Percentiles rank a stretch among this genome's conserved stretches.
phyloP scores from a whole-genome alignment of 2,888 invertebrate genomes.

The Timema podura region DNA sequence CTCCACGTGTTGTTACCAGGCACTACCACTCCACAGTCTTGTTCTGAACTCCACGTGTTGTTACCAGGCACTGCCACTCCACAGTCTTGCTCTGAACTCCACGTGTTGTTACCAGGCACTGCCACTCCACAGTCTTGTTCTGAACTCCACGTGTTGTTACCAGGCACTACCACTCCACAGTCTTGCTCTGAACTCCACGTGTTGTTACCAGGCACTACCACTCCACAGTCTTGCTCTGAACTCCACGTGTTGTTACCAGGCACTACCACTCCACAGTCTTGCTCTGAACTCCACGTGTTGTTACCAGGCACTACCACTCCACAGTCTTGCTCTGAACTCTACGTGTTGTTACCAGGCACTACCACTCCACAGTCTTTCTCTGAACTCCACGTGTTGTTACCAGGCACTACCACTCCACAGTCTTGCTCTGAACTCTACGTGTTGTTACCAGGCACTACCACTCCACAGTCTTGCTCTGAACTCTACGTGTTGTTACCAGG shows the following conservation, averaged over 20 bases:
- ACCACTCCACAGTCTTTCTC: slow-evolving; percentile 66
- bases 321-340: slow-evolving; percentile 41
- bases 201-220: slow-evolving; percentile 79
- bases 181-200: too few species aligned
- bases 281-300: too few species aligned
- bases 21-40: slow-evolving; percentile 81
- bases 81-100: slow-evolving; percentile 41
- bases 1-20: slow-evolving; percentile 50
- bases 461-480: slow-evolving; percentile 53
- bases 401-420: slow-evolving; percentile 92
- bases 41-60: too few species aligned
- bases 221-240: slow-evolving; percentile 53
- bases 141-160: too few species aligned
- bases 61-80: slow-evolving; percentile 88
- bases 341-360: slow-evolving; percentile 64
- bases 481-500: slow-evolving; percentile 50
- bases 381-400: too few species aligned
- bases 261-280: slow-evolving; percentile 81
- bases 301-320: slow-evolving; percentile 88
- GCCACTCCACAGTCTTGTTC: slow-evolving; percentile 66
- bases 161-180: slow-evolving; percentile 92
- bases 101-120: slow-evolving; percentile 64
- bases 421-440: too few species aligned
- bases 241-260: slow-evolving; percentile 50
- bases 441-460: slow-evolving; percentile 79